Percentiles rank a stretch among this genome's conserved stretches.
Evolutionary conservation across 2,797 vertebrate genomes (phyloP).

Genomic region (Sebastes itinus): DNA sequence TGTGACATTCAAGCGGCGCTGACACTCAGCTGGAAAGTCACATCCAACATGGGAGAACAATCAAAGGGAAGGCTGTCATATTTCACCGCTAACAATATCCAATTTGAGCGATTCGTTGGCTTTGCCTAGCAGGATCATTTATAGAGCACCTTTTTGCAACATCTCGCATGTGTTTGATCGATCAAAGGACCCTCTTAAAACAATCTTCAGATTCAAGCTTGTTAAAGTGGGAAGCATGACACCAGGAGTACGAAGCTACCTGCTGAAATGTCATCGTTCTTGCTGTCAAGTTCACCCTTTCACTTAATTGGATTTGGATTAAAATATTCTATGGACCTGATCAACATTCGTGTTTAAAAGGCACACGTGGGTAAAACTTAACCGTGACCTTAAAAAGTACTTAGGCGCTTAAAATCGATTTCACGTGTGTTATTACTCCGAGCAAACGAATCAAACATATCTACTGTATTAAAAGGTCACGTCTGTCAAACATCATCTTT

Average conservation of each 20-base stretch:
- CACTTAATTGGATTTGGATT: constrained; percentile 31
- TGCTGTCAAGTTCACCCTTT: background rate
- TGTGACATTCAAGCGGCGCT: constrained; percentile 32
- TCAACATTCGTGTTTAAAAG: constrained; percentile 8
- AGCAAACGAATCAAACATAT: constrained; percentile 57
- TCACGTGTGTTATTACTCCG: constrained; percentile 17
- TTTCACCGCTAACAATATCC: constrained; percentile 31
- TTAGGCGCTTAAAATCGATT: constrained; percentile 41
- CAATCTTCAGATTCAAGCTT: constrained; percentile 16
- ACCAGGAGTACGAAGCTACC: background rate
- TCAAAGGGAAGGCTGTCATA: constrained; percentile 22
- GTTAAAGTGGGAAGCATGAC: constrained; percentile 10
- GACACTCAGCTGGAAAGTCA: constrained; percentile 9
- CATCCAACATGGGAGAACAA: constrained; percentile 14
- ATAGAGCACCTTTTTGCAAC: background rate
- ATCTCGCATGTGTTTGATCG: background rate
- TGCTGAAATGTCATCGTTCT: constrained; percentile 9
- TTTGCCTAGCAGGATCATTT: constrained; percentile 1
- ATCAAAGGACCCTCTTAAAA: constrained; percentile 6
- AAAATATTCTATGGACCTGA: constrained; percentile 13
- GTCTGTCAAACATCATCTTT: constrained; percentile 28
- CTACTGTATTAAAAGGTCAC: constrained; percentile 57
- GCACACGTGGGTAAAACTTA: background rate
- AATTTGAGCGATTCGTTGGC: constrained; percentile 10
- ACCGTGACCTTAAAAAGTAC: constrained; percentile 56